phyloP scores from a whole-genome alignment of 1,140 invertebrate species.

The Psix sp. region DNA sequence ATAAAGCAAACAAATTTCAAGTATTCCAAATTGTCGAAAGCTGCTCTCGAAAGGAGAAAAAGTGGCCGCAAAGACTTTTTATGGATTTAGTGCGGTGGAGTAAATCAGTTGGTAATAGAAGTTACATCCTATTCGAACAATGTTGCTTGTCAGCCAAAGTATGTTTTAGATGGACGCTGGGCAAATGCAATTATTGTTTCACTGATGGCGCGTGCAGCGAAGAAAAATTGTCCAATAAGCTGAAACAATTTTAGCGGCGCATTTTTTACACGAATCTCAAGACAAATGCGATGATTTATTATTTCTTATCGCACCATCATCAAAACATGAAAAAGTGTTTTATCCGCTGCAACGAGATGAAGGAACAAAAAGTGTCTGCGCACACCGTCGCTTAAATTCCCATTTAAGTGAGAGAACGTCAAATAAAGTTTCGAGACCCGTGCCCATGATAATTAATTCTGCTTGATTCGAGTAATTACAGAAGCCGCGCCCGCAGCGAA shows the following conservation, averaged over 20 bases:
- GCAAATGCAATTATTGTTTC: too few species aligned
- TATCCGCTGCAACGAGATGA: too few species aligned
- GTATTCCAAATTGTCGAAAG: constrained; percentile 48
- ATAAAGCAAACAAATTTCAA: constrained; percentile 52
- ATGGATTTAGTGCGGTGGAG: constrained; percentile 23
- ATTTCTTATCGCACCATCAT: too few species aligned
- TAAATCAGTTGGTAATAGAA: constrained; percentile 41
- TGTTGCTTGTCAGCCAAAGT: constrained; percentile 17
- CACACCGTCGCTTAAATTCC: too few species aligned
- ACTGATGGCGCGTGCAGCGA: too few species aligned
- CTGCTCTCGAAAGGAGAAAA: constrained; percentile 22
- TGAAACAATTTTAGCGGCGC: too few species aligned
- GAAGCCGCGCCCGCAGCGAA: constrained; percentile 28
- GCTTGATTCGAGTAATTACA: constrained; percentile 46
- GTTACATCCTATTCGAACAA: constrained; percentile 22
- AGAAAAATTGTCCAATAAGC: too few species aligned
- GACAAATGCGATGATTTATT: too few species aligned
- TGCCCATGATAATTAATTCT: constrained; percentile 29
- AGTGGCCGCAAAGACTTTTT: constrained; percentile 35
- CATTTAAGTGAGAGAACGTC: constrained; percentile 2
- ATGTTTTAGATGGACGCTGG: constrained; percentile 24
- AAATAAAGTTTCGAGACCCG: constrained; percentile 1
- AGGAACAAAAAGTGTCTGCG: too few species aligned
- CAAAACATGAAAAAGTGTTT: too few species aligned
- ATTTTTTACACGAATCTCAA: too few species aligned